Base-by-base conservation (phyloP, 1,140 invertebrate species). In the Diachasmimorpha longicaudata region DNA sequence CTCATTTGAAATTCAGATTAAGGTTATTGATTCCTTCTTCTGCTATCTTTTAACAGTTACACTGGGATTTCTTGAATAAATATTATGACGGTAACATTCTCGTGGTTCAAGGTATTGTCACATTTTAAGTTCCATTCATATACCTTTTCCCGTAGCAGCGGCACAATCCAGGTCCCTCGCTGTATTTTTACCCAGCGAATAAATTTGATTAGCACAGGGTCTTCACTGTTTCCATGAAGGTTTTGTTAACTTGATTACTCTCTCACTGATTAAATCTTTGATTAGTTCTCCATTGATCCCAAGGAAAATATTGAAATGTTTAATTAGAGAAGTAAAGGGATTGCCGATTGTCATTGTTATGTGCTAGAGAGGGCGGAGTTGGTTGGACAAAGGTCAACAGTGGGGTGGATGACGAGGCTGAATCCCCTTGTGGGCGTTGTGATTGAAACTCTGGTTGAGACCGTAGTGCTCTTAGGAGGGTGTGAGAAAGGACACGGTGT, bases 401-500 rank as follows among this genome's bases (percentile, higher is more conserved):
- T 63, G 23, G 58, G 58, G 58, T 63, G 58, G 58, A 63, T 63
- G 58, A 63, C 58, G 58, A 63, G 19, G 58, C 58, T 52, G 58
- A 63, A 63, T 63, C 58, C 58, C 48, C 58, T 23, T 63, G 58
- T 63, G 58, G 58, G 58, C 58, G 58, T 63, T 63, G 58, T 63
- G 58, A 63, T 63, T 63, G 58, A 63, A 63, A 63, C 58, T 63
- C 58, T 63, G 58, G 58, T 63, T 14, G 58, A 63, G 58, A 63
- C 58, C 58, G 13, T 4, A 63, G 58, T 63, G 58, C 58, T 63
- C 58, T 63, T 63, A 63, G 58, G 10, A 63, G 58, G 58, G 58
- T 63, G 23, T 63, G 58, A 63, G 58, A 63, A 63, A 63, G 58
- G 58, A 63, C 58, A 31, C 58, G 23, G 58, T 52, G 58, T n/a